Conservation (phyloP, 2,797 vertebrate genomes). For the Ptychobarbus kaznakovi region DNA sequence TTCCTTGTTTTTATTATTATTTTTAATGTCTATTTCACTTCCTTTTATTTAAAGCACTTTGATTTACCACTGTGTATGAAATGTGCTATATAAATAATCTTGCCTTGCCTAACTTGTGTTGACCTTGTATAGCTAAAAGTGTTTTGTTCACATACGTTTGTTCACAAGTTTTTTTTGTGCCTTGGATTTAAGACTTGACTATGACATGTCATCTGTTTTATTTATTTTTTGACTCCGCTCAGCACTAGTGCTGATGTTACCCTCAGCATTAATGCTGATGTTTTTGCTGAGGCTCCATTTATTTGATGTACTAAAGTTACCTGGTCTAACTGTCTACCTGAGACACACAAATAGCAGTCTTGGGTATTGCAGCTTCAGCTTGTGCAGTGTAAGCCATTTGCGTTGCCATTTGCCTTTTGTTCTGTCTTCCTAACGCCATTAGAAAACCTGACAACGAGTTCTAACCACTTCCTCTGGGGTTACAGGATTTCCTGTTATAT, state of each 20-base stretch:
- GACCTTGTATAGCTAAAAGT: not conserved
- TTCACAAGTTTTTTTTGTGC: not conserved
- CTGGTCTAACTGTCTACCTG: not conserved
- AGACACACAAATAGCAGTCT: slow-evolving; percentile 12
- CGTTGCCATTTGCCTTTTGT: slow-evolving; percentile 20
- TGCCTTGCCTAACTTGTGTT: not conserved
- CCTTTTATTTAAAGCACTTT: no score
- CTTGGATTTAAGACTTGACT: not conserved
- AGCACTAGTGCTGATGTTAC: not conserved
- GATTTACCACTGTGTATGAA: no score
- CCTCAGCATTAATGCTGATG: not conserved
- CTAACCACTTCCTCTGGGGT: slow-evolving; percentile 56
- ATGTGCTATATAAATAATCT: no score
- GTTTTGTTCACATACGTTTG: not conserved
- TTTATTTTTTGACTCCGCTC: not conserved
- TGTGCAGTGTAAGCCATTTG: not conserved
- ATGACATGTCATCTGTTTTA: not conserved
- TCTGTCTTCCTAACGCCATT: slow-evolving; percentile 35
- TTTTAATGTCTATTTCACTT: no score
- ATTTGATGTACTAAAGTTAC: slow-evolving; percentile 7
- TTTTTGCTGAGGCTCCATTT: slow-evolving; percentile 24
- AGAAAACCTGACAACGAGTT: slow-evolving; percentile 45
- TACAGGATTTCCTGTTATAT: slow-evolving; percentile 60
- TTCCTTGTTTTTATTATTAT: no score
- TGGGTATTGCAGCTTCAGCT: not conserved